Base-by-base conservation (phyloP, 2,888 invertebrate species). In the Leptura quadrifasciata region DNA sequence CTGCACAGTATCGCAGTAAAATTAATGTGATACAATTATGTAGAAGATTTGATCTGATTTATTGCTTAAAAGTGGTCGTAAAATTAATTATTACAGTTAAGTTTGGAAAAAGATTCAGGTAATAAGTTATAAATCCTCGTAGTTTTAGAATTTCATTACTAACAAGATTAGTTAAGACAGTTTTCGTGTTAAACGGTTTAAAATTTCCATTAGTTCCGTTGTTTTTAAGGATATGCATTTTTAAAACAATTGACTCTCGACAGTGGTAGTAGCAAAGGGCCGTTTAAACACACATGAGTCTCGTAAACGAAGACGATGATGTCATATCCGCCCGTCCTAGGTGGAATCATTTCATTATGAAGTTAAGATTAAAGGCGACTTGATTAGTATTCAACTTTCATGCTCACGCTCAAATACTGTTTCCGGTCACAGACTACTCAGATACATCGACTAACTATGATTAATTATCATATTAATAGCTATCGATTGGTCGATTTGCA, bases 281-380 rank as follows among this genome's bases (percentile, higher is more conserved):
- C 39, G 20, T 58, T 27, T 35, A 63, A 31, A 63, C 54, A 15
- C 60, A 63, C 31, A 54, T 61, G 35, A 69, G 21, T 61, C 68
- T 74, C 74, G 74, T 74, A 69, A 69, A 76, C 72, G 55, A 76
- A 73, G 74, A 69, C 68, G 76, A 74, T 84, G 84, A 82, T 82
- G 85, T 85, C 85, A 85, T 80, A 83, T 86, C 86, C 85, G 84
- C 79, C 80, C 80, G 80, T 80, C 72, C 68, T 72, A 74, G 76
- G 73, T 74, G 73, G 79, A 74, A 79, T 80, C 79, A 64, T 76
- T 80, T 80, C 80, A 77, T 80, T 80, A 78, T 69, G 67, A 72
- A 63, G 54, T 72, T 71, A 68, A 79, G 79, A 75, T 72, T 78
- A 75, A 72, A 76, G 77, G 75, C 78, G 75, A 77, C 77, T 81